Evolutionary conservation across 2,888 invertebrate genomes (phyloP), one percentile per base, ranked within the genome.

Genomic region (Papilio gigon): DNA sequence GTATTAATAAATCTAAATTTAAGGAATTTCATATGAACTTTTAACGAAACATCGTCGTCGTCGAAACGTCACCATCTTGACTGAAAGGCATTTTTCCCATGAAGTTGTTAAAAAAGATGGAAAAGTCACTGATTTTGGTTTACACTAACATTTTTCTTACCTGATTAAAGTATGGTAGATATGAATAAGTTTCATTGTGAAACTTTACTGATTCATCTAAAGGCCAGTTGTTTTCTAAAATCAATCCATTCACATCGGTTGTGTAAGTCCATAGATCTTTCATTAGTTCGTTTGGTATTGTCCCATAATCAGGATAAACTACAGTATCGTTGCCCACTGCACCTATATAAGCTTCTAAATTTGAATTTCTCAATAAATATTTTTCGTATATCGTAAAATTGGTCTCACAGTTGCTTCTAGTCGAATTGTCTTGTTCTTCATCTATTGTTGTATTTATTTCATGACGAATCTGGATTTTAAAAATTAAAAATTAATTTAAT

Each of bases 201-300:
- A 82, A 65, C 80, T 93, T 83, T 68, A 81, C 11, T 3, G 83
- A 78, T 67, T 85, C 80, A 63, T 92, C 92, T 33, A 89, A 73
- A 11, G 94, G 94, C 94, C 94, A 94, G 77, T 87, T 93, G 70
- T 93, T 93, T 76, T 88, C 89, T 61, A 94, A 80, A 25, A 93
- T 71, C 44, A 93, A 77, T 6, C 92, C 94, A 73, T 90, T 88
- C n/a, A 85, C 67, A 12, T 79, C 73, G 0, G 67, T 71, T 11
- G 78, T 72, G 37, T 80, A 85, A 1, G 71, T 35, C 89, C 89
- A 89, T 63, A 90, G 74, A 27, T 71, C 74, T 11, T 81, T 62
- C 67, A 89, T 72, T 6, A 89, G 77, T 2, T 82, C 78, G 2
- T 76, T 70, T 6, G 76, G 74, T 11, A 75, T 73, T 50, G 78